These are phyloP conservation scores for Euzophera pinguis DNA, from an alignment of 2,888 invertebrate genomes.

Conservation along the genomic window DNA sequence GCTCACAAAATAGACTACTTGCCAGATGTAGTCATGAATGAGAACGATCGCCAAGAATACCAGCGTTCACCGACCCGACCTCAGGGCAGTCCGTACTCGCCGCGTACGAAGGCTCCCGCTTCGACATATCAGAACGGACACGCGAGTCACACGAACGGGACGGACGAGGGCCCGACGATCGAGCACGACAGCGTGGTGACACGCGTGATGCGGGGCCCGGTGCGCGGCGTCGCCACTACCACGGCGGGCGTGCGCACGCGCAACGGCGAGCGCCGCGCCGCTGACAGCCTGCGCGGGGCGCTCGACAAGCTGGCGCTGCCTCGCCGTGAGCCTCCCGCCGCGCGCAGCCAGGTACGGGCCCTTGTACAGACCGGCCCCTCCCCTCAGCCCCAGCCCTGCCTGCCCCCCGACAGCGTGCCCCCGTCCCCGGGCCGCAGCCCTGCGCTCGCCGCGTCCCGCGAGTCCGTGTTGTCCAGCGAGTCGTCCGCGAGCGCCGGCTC, in stretches of 20 bases:
- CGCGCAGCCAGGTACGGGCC: conserved; percentile 54
- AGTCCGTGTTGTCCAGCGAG: conserved; percentile 54
- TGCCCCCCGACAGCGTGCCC: conserved; percentile 76
- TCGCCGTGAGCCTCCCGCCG: conserved; percentile 44
- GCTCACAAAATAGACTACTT: conserved; percentile 70
- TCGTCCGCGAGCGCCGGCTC: conserved; percentile 47
- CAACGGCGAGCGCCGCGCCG: conserved; percentile 54
- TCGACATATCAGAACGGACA: conserved; percentile 39
- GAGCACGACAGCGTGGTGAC: conserved; percentile 83
- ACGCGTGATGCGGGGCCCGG: conserved; percentile 88
- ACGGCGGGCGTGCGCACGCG: conserved; percentile 78
- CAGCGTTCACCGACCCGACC: conserved; percentile 27
- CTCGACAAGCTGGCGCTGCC: conserved; percentile 74
- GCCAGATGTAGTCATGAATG: conserved; percentile 71
- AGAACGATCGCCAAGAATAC: conserved; percentile 39
- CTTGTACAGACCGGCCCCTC: conserved; percentile 46
- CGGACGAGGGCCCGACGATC: conserved; percentile 62
- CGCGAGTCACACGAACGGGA: conserved; percentile 28
- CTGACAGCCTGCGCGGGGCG: conserved; percentile 70
- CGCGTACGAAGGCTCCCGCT: conserved; percentile 29
- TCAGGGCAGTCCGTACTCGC: conserved; percentile 33
- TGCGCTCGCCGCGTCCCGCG: conserved; percentile 53
- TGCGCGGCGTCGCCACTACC: conserved; percentile 85
- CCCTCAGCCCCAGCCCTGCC: conserved; percentile 67
- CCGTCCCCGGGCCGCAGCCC: conserved; percentile 42